Evolutionary conservation across 1,140 invertebrate species (phyloP).

Genomic region (Atta cephalotes): DNA sequence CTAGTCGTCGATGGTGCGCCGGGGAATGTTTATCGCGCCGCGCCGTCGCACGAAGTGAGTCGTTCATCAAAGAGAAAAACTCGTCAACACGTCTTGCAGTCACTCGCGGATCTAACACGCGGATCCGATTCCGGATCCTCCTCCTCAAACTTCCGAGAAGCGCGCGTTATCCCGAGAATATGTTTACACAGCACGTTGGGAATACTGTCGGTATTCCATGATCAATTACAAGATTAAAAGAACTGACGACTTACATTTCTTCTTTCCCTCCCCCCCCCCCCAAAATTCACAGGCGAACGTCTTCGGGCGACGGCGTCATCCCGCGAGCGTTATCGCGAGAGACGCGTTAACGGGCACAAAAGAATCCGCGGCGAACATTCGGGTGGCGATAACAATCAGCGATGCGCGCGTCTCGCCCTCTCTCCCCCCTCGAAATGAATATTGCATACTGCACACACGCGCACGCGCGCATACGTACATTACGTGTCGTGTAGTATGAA

Average conservation of each 20-base stretch:
- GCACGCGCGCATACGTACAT: not conserved
- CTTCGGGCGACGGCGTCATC: not conserved
- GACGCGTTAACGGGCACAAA: conserved; percentile 9
- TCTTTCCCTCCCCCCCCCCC: not conserved
- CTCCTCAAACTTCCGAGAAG: conserved; percentile 17
- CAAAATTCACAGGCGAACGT: not conserved
- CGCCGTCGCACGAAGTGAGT: not conserved
- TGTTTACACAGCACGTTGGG: too few relatives aligned
- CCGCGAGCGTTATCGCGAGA: not conserved
- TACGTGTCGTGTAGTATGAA: not conserved
- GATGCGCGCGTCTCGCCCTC: not conserved
- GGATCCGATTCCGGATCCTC: not conserved
- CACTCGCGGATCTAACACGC: not conserved
- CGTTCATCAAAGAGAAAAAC: not conserved
- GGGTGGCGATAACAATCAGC: not conserved
- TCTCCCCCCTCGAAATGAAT: not conserved
- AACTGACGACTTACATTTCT: not conserved
- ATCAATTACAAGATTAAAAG: not conserved
- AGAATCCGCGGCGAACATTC: not conserved
- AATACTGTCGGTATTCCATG: not conserved
- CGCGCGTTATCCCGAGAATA: not conserved
- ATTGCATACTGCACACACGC: not conserved
- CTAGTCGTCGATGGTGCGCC: not conserved
- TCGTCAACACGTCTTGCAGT: too few relatives aligned
- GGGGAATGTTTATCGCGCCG: not conserved